Percentiles rank a stretch among this genome's conserved stretches.
Evolutionary conservation across 1,140 invertebrate species (phyloP).

Genomic region (Bradysia coprophila): DNA sequence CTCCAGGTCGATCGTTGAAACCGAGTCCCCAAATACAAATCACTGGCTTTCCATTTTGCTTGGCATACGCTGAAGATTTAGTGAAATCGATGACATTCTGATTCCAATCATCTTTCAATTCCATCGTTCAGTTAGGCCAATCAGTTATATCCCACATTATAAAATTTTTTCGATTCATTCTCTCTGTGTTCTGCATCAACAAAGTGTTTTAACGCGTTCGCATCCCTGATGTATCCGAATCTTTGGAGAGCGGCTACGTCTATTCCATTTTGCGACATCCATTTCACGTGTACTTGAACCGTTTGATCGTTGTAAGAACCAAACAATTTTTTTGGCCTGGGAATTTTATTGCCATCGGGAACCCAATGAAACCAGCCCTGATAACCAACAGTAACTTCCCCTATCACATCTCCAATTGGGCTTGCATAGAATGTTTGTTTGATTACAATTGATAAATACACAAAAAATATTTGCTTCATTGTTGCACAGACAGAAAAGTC

Average conservation of each 20-base stretch:
- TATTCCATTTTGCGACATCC: background rate
- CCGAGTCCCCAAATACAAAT: background rate
- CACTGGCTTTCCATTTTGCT: background rate
- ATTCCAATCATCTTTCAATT: background rate
- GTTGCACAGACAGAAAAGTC: too few species aligned
- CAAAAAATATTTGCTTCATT: too few species aligned
- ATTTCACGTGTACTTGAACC: background rate
- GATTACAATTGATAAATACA: too few species aligned
- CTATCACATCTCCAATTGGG: background rate
- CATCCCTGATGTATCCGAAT: background rate
- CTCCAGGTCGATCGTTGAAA: background rate
- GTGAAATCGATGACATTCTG: background rate
- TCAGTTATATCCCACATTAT: background rate
- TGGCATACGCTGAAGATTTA: background rate
- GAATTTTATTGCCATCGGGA: background rate
- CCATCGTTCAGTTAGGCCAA: background rate
- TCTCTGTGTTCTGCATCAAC: background rate
- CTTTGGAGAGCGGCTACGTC: background rate
- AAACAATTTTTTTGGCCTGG: background rate
- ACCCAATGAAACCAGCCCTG: background rate
- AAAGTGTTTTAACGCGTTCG: too few species aligned
- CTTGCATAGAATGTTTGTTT: background rate
- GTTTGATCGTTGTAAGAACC: background rate
- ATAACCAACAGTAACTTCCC: background rate
- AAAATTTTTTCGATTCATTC: too few species aligned